phyloP scores from a whole-genome alignment of 2,797 vertebrate species.

The Scomberomorus guttatus region DNA sequence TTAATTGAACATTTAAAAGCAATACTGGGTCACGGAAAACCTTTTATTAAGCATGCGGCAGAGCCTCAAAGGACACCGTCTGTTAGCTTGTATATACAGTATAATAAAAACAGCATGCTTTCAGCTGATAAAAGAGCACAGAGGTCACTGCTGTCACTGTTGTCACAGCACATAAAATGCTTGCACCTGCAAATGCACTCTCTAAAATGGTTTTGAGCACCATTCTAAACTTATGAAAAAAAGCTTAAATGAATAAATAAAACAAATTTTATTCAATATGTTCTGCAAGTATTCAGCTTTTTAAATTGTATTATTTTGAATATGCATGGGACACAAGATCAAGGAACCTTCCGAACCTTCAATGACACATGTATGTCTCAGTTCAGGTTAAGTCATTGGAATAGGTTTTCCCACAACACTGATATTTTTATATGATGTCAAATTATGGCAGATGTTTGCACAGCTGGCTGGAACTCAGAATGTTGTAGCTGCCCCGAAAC shows the following conservation, averaged over 20 bases:
- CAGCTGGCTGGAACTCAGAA: constrained; percentile 21
- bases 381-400: not conserved
- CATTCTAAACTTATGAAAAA: not conserved
- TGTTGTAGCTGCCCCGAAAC: not conserved
- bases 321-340: not conserved
- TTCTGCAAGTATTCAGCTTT: not conserved
- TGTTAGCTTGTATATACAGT: not conserved
- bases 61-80: constrained; percentile 7
- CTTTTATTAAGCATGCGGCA: not conserved
- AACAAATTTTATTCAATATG: not conserved
- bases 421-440: constrained; percentile 19
- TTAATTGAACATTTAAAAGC: constrained; percentile 34
- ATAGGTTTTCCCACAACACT: not conserved
- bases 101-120: constrained; percentile 28
- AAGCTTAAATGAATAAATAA: not conserved
- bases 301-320: not conserved
- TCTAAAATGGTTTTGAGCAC: not conserved
- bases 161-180: not conserved
- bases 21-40: constrained; percentile 1
- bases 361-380: not conserved
- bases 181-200: constrained; percentile 12
- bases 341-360: not conserved
- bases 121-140: constrained; percentile 16
- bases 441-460: constrained; percentile 25
- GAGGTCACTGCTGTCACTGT: constrained; percentile 13